Conservation (phyloP, 1,140 invertebrate species). For the Potamilus streckersoni region DNA sequence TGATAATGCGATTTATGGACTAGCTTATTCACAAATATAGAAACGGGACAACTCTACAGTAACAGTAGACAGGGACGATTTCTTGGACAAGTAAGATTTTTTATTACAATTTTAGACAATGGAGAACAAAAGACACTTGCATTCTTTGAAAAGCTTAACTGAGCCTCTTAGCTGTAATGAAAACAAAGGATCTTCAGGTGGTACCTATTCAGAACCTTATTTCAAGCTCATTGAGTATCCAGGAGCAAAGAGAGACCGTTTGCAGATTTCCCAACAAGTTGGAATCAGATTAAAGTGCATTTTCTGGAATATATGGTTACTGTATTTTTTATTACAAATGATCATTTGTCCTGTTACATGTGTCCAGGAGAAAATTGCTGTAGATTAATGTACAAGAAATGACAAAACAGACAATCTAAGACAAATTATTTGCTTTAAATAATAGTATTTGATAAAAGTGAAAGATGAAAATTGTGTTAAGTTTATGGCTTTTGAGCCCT, state of each 20-base stretch:
- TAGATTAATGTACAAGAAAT: too few relatives aligned
- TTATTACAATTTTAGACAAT: background rate
- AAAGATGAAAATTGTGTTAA: too few relatives aligned
- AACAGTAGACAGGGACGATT: background rate
- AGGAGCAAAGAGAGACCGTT: slow-evolving; percentile 1
- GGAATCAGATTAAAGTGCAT: slow-evolving; percentile 22
- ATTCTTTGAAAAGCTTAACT: slow-evolving; percentile 5
- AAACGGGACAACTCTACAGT: slow-evolving; percentile 25
- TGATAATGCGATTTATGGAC: slow-evolving; percentile 13
- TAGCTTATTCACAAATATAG: slow-evolving; percentile 17
- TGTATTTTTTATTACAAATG: too few relatives aligned
- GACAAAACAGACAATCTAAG: too few relatives aligned
- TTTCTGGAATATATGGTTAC: too few relatives aligned
- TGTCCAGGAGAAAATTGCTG: too few relatives aligned
- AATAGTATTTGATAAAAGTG: too few relatives aligned
- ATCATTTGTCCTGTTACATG: too few relatives aligned
- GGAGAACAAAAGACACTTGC: slow-evolving; percentile 4
- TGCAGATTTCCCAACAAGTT: slow-evolving; percentile 27
- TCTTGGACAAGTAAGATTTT: background rate
- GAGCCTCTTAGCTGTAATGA: slow-evolving; percentile 9
- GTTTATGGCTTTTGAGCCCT: too few relatives aligned
- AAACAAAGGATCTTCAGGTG: slow-evolving; percentile 1
- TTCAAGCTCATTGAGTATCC: background rate
- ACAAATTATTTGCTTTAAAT: too few relatives aligned
- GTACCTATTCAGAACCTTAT: slow-evolving; percentile 8